These are phyloP conservation scores for Drosophila pseudoobscura DNA, from an alignment of 1,140 invertebrate species.

Conservation along the genomic window DNA sequence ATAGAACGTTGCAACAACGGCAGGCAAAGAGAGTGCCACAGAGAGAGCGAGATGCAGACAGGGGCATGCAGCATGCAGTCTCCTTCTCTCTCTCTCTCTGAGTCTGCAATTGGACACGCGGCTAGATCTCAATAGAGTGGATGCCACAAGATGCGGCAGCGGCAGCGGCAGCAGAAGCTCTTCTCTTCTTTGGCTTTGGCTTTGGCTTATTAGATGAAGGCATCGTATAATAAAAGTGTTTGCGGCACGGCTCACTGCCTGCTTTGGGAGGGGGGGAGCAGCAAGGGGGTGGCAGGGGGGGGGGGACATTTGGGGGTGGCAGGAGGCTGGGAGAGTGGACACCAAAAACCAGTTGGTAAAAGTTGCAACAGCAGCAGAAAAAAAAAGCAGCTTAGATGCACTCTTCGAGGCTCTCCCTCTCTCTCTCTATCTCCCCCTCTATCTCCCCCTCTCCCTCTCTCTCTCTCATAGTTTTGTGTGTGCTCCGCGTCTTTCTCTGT, in stretches of 20 bases:
- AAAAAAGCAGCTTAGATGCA: conserved; percentile 77
- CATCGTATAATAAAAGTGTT: conserved; percentile 78
- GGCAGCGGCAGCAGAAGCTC: conserved; percentile 41
- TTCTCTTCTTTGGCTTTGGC: conserved; percentile 45
- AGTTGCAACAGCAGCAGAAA: conserved; percentile 60
- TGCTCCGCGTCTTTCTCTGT: conserved; percentile 32
- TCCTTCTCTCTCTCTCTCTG: too few relatives aligned
- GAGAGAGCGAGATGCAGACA: not conserved
- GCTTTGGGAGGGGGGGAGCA: conserved; percentile 37
- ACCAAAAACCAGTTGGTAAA: conserved; percentile 74
- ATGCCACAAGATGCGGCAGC: conserved; percentile 12
- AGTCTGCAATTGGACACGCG: too few relatives aligned
- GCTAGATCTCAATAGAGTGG: too few relatives aligned
- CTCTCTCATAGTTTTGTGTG: not conserved
- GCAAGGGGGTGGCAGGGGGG: not conserved
- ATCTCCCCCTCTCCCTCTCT: conserved; percentile 3
- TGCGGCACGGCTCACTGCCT: conserved; percentile 39
- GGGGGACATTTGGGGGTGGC: not conserved
- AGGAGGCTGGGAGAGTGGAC: conserved; percentile 44
- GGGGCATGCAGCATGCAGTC: too few relatives aligned
- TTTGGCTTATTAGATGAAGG: conserved; percentile 78
- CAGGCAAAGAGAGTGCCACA: conserved; percentile 3
- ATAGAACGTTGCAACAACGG: conserved; percentile 55
- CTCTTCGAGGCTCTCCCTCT: conserved; percentile 61
- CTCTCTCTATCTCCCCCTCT: conserved; percentile 16